Percentiles rank a stretch among this genome's conserved stretches.
phyloP scores from a whole-genome alignment of 2,797 vertebrate genomes.

The Spinibarbus caldwelli region DNA sequence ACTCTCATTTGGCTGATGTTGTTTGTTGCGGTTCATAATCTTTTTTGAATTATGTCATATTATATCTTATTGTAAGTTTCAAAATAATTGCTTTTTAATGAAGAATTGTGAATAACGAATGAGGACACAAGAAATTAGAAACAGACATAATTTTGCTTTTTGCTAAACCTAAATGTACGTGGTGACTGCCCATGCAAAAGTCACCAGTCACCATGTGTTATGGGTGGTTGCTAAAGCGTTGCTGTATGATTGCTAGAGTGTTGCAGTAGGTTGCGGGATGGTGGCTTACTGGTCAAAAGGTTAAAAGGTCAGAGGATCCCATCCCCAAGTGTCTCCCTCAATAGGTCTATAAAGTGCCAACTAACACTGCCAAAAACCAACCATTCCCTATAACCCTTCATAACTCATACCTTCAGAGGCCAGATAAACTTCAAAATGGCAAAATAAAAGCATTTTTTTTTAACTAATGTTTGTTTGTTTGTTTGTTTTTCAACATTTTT shows the following conservation, averaged over 20 bases:
- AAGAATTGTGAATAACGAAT: not conserved
- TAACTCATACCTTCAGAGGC: not conserved
- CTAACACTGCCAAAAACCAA: not conserved
- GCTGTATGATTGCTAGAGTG: slow-evolving; percentile 54
- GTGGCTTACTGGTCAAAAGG: slow-evolving; percentile 19
- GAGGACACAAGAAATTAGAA: not conserved
- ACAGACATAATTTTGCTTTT: not conserved
- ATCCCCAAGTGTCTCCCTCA: not conserved
- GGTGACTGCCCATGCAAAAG: not conserved
- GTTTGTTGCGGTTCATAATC: slow-evolving; percentile 77
- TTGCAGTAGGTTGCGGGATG: slow-evolving; percentile 76
- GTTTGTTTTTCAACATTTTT: not conserved
- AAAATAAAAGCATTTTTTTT: not conserved
- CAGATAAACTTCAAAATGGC: not conserved
- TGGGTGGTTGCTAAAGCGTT: not conserved
- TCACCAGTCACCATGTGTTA: not conserved
- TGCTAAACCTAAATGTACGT: not conserved
- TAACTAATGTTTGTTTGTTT: not conserved
- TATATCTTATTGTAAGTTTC: slow-evolving; percentile 58
- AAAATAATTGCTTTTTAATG: not conserved
- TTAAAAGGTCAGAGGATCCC: slow-evolving; percentile 15
- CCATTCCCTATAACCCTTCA: not conserved
- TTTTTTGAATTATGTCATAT: slow-evolving; percentile 76
- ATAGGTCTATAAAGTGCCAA: not conserved
- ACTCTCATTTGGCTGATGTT: slow-evolving; percentile 64